Base-by-base conservation (phyloP, 2,888 invertebrate species). In the Eristalis intricaria region DNA sequence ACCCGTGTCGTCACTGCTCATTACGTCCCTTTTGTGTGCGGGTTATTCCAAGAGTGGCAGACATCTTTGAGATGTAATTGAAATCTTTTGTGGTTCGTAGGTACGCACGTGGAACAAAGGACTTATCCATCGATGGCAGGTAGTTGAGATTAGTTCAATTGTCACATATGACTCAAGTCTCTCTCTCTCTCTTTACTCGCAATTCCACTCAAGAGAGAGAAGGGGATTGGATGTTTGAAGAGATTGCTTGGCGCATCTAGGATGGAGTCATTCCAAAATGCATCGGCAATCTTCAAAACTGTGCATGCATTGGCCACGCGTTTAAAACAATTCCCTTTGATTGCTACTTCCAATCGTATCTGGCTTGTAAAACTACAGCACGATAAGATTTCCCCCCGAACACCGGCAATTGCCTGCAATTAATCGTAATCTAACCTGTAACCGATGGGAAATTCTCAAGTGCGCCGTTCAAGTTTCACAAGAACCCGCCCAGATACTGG, bases 341-440 rank as follows among this genome's bases (percentile, higher is more conserved):
- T 13, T 35, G 69, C 26, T 63, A 77, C 56, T 69, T 26, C 77
- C 77, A 35, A 32, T 15, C 32, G 56, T 63, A 70, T 77, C 63
- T 75, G 4, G 38, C 26, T 75, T 75, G 38, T 63, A 29, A 77
- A 77, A 69, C 22, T 19, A 38, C 23, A 11, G n/a, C 22, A 22
- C 70, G 77, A 77, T 77, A 69, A 77, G 32, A 50, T 50, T 50
- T 50, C 8, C n/a, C 15, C 19, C 50, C 7, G 7, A 5, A 19
- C 13, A 23, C 60, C 60, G 23, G 38, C 22, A 13, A 38, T 0
- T 35, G 11, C 22, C 13, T 65, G 11, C 64, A 8, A 19, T 65
- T 22, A 65, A 15, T 35, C 26, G 66, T 22, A 29, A 22, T 60
- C 43, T 29, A 38, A 4, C 50, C 64, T 64, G 32, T 5, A 70